Evolutionary conservation across 2,888 invertebrate genomes (phyloP).

Genomic region (Pseudococcus longispinus): DNA sequence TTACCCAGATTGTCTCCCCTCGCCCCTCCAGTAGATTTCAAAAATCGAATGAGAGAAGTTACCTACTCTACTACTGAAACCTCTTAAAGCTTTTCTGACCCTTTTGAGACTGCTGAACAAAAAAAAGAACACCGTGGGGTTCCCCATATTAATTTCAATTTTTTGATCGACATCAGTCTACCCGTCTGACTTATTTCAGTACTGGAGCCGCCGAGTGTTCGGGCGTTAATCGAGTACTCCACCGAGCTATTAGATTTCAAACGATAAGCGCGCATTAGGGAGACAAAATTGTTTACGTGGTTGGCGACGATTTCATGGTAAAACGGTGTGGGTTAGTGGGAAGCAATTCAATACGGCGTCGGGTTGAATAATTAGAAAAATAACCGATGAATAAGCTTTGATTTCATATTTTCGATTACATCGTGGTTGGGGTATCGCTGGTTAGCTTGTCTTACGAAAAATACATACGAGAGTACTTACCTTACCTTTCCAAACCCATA

Average conservation of each 20-base stretch:
- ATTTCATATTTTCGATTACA: conserved; percentile 23
- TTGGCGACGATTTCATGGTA: conserved; percentile 18
- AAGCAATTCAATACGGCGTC: conserved; percentile 20
- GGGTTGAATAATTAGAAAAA: conserved; percentile 34
- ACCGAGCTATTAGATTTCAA: conserved; percentile 15
- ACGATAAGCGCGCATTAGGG: conserved; percentile 23
- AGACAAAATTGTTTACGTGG: conserved; percentile 30
- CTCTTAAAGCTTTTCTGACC: neutral
- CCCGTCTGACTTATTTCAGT: neutral
- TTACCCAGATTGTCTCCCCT: no score
- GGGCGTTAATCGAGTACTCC: neutral
- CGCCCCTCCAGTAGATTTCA: no score
- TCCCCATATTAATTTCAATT: neutral
- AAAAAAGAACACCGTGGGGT: neutral
- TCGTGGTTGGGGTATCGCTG: neutral
- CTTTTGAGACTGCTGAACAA: neutral
- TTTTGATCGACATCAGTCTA: neutral
- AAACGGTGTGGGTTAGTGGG: conserved; percentile 23
- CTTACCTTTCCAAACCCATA: neutral
- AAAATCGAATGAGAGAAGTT: no score
- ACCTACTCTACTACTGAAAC: no score
- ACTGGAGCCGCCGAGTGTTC: neutral
- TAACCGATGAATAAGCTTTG: conserved; percentile 36
- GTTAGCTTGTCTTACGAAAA: neutral
- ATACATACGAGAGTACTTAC: neutral